phyloP scores from a whole-genome alignment of 2,888 invertebrate species.

The Onchidella celtica region DNA sequence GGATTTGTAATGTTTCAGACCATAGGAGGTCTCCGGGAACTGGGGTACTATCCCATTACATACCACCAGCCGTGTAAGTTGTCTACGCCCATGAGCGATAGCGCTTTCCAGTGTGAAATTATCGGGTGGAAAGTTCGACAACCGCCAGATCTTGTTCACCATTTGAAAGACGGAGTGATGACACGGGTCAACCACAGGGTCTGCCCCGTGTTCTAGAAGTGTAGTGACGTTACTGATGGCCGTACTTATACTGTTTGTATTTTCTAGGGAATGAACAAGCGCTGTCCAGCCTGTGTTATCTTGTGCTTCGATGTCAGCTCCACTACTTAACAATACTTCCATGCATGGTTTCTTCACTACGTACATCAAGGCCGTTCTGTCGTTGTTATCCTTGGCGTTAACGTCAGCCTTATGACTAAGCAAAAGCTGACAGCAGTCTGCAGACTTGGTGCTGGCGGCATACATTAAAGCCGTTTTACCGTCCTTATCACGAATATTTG shows the following conservation, averaged over 20 bases:
- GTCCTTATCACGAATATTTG: slow-evolving; percentile 4
- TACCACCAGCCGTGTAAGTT: no score
- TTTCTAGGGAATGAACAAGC: slow-evolving; percentile 11
- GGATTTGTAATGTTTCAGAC: no score
- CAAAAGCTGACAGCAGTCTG: not conserved
- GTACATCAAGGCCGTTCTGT: slow-evolving; percentile 20
- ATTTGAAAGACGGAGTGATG: no score
- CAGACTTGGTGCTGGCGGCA: not conserved
- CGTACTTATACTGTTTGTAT: not conserved
- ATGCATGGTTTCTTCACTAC: not conserved
- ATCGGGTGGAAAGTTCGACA: no score
- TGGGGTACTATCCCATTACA: no score
- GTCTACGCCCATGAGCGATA: no score
- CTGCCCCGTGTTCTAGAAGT: slow-evolving; percentile 8
- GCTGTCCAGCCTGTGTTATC: slow-evolving; percentile 7
- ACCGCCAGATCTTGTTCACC: no score
- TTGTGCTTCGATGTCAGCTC: not conserved
- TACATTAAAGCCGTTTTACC: slow-evolving; percentile 38
- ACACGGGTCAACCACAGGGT: slow-evolving; percentile 8
- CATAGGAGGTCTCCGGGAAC: no score
- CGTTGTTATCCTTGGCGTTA: not conserved
- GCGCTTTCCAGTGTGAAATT: no score
- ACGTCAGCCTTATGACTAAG: not conserved
- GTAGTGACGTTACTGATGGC: not conserved
- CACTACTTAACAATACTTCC: not conserved